Base-by-base conservation (phyloP, 64 coral and sea anemone genomes). In the Montipora efflorescens region DNA sequence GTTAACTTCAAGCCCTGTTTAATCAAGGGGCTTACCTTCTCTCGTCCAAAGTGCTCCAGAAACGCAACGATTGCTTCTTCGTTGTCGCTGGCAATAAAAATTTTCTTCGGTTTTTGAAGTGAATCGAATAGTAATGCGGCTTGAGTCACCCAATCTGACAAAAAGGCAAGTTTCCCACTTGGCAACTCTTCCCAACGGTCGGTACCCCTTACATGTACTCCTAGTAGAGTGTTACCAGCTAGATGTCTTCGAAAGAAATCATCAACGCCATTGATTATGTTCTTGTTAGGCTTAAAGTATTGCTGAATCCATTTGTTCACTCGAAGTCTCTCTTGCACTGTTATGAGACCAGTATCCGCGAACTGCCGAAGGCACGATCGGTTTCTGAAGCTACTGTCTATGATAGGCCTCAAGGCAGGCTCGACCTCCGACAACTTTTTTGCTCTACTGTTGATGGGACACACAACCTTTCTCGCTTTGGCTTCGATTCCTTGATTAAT, bases 1-100 rank as follows among this genome's bases (percentile, higher is more conserved):
- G 36, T 36, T 36, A 36, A 36, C 1, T 36, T 36, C 36, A 36
- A 36, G 36, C 23, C 0, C 4, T 68, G 73, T 79, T 36, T 36
- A 36, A 36, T 36, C 36, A 36, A 36, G 36, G 36, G 36, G 36
- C 68, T 76, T 82, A 91, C 89, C 77, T 93, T 70, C 0, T 76
- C 71, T 46, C 28, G 25, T 49, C 86, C 95, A 96, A 96, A 96
- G 22, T 25, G 53, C 25, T 57, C 83, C 46, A 96, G 3, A 83
- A 96, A 96, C 48, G 83, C 77, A 21, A 51, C 89, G 18, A 96
- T 90, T 4, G 72, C 83, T 49, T 96, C 90, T 79, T 55, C 76
- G 47, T 93, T 96, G 85, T 96, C 95, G 76, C 95, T 96, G 13
- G 95, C 90, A 90, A 96, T 68, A 55, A 90, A 96, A 3, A 96